Base-by-base conservation (phyloP, 2,797 vertebrate genomes). In the Manis crassicaudata region DNA sequence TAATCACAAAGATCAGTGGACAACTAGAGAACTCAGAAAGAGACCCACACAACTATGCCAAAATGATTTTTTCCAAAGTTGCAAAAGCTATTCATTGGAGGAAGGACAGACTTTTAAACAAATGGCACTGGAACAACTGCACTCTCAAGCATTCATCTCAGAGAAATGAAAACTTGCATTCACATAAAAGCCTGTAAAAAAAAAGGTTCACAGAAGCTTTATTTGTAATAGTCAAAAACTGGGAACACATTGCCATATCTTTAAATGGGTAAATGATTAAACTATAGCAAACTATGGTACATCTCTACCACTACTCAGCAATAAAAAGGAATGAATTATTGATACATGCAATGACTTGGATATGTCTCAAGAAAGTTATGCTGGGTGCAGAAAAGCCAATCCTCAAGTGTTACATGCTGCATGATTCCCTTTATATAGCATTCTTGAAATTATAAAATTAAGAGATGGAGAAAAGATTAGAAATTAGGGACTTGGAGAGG, bases 371-470 rank as follows among this genome's bases (percentile, higher is more conserved):
- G 77, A 25, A 94, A 67, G 81, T 62, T 88, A 91, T 54, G 43
- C 50, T 62, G 18, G 65, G 27, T 37, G 16, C 5, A 20, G 62
- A 72, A 75, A 81, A 70, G 35, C 3, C 13, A 90, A 27, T 27
- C 65, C 13, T 80, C 67, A 62, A 92, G 65, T 29, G 29, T 75
- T 63, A 72, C 35, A 68, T 52, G 86, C 12, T 73, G 10, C 10
- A 67, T 40, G 27, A 70, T 37, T 88, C 46, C 67, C 80, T 23
- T 82, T 70, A 83, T 50, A 60, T 0, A 16, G 46, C 29, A 87
- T 94, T 86, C 25, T 87, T n/a, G 25, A 91, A 83, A 68, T 58
- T 27, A 93, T 17, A 63, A 67, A 90, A 80, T 82, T 52, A 65
- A 90, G 58, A 88, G 25, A 85, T 73, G 32, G 16, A 58, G 3